Evolutionary conservation across 2,888 invertebrate genomes (phyloP).

Genomic region (Andrena bicolor): DNA sequence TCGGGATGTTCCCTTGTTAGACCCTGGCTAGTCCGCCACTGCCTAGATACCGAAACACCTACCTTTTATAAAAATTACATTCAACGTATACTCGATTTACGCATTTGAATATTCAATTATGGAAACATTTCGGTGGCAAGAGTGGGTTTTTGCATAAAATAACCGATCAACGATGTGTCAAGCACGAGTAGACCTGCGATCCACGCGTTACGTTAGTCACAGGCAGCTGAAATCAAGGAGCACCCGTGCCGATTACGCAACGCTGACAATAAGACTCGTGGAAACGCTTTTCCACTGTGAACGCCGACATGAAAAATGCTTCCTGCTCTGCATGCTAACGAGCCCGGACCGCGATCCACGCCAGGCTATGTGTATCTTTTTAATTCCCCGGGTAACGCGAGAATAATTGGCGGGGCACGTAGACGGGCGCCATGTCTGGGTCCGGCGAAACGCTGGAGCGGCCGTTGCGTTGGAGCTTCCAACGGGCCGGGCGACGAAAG

Average conservation of each 20-base stretch:
- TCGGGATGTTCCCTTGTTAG: too few relatives aligned
- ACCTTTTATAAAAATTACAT: too few relatives aligned
- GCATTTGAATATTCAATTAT: too few relatives aligned
- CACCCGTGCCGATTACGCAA: conserved; percentile 13
- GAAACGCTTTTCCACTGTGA: conserved; percentile 31
- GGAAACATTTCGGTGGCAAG: too few relatives aligned
- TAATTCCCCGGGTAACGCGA: conserved; percentile 66
- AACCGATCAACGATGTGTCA: too few relatives aligned
- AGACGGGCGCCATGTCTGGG: conserved; percentile 55
- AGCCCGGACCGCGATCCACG: conserved; percentile 32
- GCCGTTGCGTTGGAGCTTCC: not conserved
- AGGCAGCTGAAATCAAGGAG: not conserved
- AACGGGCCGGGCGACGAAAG: conserved; percentile 19
- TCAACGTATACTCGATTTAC: too few relatives aligned
- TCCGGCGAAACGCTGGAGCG: conserved; percentile 25
- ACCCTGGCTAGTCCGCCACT: too few relatives aligned
- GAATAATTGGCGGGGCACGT: conserved; percentile 64
- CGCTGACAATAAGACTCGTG: not conserved
- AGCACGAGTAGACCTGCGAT: too few relatives aligned
- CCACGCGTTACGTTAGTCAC: not conserved
- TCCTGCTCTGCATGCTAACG: conserved; percentile 48
- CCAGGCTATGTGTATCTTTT: conserved; percentile 61
- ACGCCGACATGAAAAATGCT: conserved; percentile 28
- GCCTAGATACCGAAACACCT: too few relatives aligned
- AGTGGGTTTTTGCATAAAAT: too few relatives aligned